Evolutionary conservation across 2,797 vertebrate species (phyloP).

Genomic region (Mormyrops boulengeri): DNA sequence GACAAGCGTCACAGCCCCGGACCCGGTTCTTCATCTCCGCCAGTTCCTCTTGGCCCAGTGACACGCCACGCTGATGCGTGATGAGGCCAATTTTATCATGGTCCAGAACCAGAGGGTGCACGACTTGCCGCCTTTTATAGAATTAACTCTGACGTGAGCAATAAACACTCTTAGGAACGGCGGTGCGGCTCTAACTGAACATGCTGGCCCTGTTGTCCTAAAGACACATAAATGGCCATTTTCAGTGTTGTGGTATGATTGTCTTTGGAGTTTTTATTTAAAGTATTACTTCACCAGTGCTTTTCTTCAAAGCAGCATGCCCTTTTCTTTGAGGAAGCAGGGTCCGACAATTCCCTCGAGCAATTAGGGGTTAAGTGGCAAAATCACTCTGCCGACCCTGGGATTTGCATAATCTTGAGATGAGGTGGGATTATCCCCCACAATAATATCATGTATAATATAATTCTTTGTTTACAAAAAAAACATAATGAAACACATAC

Average conservation of each 20-base stretch:
- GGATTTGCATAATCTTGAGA: not conserved
- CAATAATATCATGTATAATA: not conserved
- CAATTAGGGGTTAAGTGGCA: not conserved
- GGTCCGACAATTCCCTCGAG: not conserved
- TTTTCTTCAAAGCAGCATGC: not conserved
- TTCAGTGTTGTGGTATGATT: not conserved
- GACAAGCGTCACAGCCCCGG: not conserved
- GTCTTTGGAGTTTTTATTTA: not conserved
- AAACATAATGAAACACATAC: not conserved
- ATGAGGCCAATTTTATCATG: not conserved
- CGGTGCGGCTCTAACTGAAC: not conserved
- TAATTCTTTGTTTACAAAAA: not conserved
- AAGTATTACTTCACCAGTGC: not conserved
- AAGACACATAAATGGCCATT: not conserved
- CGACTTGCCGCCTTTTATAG: constrained; percentile 4
- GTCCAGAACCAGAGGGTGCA: not conserved
- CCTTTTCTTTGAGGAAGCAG: not conserved
- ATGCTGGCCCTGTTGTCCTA: not conserved
- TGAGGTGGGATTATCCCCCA: not conserved
- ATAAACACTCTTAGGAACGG: not conserved
- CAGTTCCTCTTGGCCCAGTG: not conserved
- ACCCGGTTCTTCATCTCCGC: not conserved
- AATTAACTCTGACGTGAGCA: not conserved
- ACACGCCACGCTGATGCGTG: not conserved
- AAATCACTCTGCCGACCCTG: not conserved